phyloP scores from a whole-genome alignment of 2,888 invertebrate genomes.

The Dicyrtomina minuta region DNA sequence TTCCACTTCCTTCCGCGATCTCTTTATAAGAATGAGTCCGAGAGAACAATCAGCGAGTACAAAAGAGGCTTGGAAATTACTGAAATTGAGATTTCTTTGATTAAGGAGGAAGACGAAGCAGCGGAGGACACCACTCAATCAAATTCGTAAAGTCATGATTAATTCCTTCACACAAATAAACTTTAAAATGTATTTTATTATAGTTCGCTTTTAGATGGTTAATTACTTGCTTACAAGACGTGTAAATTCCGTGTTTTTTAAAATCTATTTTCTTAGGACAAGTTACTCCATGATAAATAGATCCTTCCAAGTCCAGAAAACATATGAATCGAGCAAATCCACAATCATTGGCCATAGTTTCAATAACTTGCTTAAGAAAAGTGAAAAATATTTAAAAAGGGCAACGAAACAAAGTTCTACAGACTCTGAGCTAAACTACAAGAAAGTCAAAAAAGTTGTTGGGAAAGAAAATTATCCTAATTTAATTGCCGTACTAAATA shows the following conservation, averaged over 20 bases:
- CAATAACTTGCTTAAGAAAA: background rate
- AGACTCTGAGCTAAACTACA: background rate
- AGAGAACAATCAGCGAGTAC: too few relatives aligned
- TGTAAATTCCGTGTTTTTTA: too few relatives aligned
- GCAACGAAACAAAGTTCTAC: background rate
- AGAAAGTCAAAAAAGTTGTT: background rate
- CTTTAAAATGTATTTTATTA: too few relatives aligned
- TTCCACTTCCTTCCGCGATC: too few relatives aligned
- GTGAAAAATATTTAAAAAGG: background rate
- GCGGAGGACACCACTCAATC: background rate
- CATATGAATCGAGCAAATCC: slow-evolving; percentile 1
- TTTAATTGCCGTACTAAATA: background rate
- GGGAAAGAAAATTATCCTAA: background rate
- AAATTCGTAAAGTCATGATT: background rate
- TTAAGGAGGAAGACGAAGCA: background rate
- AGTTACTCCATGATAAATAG: background rate
- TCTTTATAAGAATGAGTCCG: too few relatives aligned
- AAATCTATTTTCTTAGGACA: too few relatives aligned
- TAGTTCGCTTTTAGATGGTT: too few relatives aligned
- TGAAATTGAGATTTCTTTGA: background rate
- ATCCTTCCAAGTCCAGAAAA: background rate
- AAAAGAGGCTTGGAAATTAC: background rate
- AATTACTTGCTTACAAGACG: background rate
- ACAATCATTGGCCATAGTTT: background rate
- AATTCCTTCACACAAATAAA: background rate